Conservation (phyloP, 1,140 invertebrate species). For the Panulirus ornatus region DNA sequence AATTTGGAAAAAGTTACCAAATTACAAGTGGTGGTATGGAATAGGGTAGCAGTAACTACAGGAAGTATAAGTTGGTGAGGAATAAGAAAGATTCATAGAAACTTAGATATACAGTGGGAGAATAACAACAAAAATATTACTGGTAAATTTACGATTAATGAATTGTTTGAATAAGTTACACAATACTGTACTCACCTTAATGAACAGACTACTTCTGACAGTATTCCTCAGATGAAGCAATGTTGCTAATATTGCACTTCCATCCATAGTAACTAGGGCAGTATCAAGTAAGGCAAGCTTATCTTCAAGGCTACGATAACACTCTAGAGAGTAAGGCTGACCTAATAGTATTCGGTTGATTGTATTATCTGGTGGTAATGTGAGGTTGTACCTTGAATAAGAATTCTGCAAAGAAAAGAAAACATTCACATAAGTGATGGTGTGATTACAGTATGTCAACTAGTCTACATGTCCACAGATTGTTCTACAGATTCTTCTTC, state of each 20-base stretch:
- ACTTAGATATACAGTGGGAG: too few species aligned
- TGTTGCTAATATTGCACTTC: conserved; percentile 61
- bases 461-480: too few species aligned
- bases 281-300: conserved; percentile 54
- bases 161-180: neutral
- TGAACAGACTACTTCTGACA: conserved; percentile 60
- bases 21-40: too few species aligned
- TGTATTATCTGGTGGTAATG: conserved; percentile 59
- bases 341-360: conserved; percentile 50
- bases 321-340: conserved; percentile 57
- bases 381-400: conserved; percentile 61
- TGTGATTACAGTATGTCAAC: too few species aligned
- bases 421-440: too few species aligned
- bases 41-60: too few species aligned
- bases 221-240: conserved; percentile 59
- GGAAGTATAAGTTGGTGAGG: too few species aligned
- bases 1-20: too few species aligned
- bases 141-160: too few species aligned
- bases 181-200: conserved; percentile 34
- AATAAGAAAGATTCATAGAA: too few species aligned
- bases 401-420: conserved; percentile 47
- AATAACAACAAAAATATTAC: too few species aligned
- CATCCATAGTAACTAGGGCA: conserved; percentile 61
- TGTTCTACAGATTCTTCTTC: too few species aligned
- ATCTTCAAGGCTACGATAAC: conserved; percentile 62